A percentile compares a stretch with the other conserved stretches of the same genome.
Evolutionary conservation across 2,797 vertebrate species (phyloP).

Genomic region (Lemur catta): DNA sequence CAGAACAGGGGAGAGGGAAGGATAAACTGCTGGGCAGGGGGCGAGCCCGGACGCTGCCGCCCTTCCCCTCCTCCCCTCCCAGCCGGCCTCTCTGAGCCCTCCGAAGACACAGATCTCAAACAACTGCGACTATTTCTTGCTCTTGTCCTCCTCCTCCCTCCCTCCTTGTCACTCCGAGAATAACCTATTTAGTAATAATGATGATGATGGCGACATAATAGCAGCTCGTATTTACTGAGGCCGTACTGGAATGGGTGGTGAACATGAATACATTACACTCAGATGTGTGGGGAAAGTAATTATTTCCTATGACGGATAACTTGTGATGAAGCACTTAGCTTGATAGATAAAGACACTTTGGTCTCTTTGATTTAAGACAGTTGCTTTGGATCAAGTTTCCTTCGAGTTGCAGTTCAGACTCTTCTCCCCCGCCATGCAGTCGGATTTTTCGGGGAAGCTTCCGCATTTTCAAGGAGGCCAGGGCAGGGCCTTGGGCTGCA

Average conservation of each 20-base stretch:
- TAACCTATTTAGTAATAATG: neutral
- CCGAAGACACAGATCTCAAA: neutral
- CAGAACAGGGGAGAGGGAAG: neutral
- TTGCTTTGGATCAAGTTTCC: neutral
- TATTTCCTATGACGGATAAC: neutral
- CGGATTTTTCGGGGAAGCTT: neutral
- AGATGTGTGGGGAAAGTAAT: neutral
- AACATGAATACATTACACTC: neutral
- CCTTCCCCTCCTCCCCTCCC: too few species aligned
- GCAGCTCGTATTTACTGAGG: neutral
- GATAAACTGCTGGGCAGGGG: neutral
- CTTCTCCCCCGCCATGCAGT: neutral
- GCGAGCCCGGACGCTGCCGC: neutral
- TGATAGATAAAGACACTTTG: neutral
- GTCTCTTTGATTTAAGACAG: neutral
- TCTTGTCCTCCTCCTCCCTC: neutral
- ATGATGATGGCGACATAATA: neutral
- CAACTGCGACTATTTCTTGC: neutral
- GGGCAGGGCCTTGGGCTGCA: neutral
- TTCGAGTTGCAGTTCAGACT: neutral
- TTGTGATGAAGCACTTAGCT: neutral
- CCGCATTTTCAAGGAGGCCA: neutral
- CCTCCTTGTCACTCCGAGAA: neutral
- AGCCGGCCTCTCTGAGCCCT: neutral
- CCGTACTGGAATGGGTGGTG: neutral